phyloP scores from a whole-genome alignment of 2,888 invertebrate species.

The Amorpha juglandis region DNA sequence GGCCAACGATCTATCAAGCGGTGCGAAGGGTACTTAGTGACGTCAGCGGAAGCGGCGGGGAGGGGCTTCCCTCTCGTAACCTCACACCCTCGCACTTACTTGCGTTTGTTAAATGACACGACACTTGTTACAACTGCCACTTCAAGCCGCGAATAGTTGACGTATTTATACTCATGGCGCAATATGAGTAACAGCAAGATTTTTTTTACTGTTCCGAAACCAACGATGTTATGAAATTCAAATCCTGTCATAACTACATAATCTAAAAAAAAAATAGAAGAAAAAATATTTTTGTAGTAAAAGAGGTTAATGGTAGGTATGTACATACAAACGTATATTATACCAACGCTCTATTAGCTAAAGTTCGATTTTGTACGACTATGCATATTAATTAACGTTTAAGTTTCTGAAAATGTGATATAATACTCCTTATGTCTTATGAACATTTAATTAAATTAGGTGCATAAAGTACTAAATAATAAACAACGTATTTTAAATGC shows the following conservation, averaged over 20 bases:
- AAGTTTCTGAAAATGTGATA: too few relatives aligned
- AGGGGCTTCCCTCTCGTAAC: slow-evolving; percentile 69
- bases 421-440: too few relatives aligned
- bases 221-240: too few relatives aligned
- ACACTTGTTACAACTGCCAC: slow-evolving; percentile 26
- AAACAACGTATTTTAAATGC: too few relatives aligned
- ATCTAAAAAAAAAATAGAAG: too few relatives aligned
- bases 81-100: slow-evolving; percentile 31
- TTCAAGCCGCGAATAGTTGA: slow-evolving; percentile 16
- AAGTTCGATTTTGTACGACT: not conserved
- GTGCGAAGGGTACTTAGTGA: slow-evolving; percentile 41
- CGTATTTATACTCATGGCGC: not conserved
- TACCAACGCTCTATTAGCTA: not conserved
- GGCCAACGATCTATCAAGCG: slow-evolving; percentile 50
- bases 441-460: too few relatives aligned
- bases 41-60: slow-evolving; percentile 62
- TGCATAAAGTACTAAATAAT: too few relatives aligned
- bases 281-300: too few relatives aligned
- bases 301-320: too few relatives aligned
- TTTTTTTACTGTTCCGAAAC: too few relatives aligned
- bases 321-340: not conserved
- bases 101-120: slow-evolving; percentile 30
- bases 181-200: not conserved
- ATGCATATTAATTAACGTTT: not conserved
- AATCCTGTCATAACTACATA: too few relatives aligned